These are phyloP conservation scores for Dichetophora obliterata DNA, from an alignment of 2,888 invertebrate species.

Conservation along the genomic window DNA sequence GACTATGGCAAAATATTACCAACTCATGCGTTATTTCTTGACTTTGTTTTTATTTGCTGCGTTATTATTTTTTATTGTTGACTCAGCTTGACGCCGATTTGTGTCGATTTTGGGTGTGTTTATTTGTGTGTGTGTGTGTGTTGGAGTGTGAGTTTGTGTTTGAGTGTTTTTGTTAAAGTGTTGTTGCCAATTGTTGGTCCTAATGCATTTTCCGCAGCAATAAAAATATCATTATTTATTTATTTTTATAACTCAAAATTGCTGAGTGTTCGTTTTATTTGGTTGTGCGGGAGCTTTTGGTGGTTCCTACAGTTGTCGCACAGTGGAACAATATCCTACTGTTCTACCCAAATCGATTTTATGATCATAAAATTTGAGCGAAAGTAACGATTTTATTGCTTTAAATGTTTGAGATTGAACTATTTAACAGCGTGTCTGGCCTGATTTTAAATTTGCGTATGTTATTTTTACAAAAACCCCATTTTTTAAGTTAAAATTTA, in stretches of 20 bases:
- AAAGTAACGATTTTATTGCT: too few relatives aligned
- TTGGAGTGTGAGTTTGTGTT: background rate
- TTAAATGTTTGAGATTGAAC: too few relatives aligned
- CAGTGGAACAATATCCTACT: too few relatives aligned
- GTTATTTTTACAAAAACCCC: too few relatives aligned
- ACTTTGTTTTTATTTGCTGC: background rate
- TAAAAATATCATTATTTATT: slow-evolving; percentile 17
- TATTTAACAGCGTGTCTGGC: too few relatives aligned
- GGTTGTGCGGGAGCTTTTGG: too few relatives aligned
- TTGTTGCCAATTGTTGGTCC: background rate
- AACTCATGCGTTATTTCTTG: slow-evolving; percentile 12
- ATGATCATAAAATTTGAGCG: too few relatives aligned
- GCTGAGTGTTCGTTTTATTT: too few relatives aligned
- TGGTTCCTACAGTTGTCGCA: too few relatives aligned
- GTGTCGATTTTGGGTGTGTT: background rate
- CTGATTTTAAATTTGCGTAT: too few relatives aligned
- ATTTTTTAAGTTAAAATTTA: too few relatives aligned
- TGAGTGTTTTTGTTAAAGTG: background rate
- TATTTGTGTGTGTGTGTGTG: background rate
- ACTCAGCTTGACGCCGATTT: background rate
- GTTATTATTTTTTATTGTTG: slow-evolving; percentile 11
- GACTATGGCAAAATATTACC: background rate
- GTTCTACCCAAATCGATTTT: too few relatives aligned
- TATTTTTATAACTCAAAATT: background rate
- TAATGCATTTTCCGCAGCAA: slow-evolving; percentile 23